A percentile compares a stretch with the other conserved stretches of the same genome.
Evolutionary conservation across 30 jellyfish, hydroid and myxozoan genomes (phyloP).

Genomic region (Mastigias papua): DNA sequence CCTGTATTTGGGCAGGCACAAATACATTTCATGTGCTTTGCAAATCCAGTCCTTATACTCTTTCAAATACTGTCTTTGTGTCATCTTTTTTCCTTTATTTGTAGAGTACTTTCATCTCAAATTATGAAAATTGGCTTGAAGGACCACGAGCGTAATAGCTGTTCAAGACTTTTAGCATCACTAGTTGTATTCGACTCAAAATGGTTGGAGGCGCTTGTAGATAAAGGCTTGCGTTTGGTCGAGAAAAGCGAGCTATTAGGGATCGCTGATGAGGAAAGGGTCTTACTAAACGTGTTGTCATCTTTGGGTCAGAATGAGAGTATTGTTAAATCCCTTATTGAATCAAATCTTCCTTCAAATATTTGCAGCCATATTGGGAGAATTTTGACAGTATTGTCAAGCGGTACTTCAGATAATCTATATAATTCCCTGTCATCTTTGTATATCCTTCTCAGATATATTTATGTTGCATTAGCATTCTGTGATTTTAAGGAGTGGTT

Average conservation of each 20-base stretch:
- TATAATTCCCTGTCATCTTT: slow-evolving; percentile 15
- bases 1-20: too few species aligned
- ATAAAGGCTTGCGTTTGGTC: not conserved
- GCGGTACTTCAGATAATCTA: slow-evolving; percentile 7
- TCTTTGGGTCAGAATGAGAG: slow-evolving; percentile 13
- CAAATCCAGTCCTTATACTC: too few species aligned
- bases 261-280: slow-evolving; percentile 6
- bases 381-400: slow-evolving; percentile 17
- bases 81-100: not conserved
- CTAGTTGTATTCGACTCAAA: slow-evolving; percentile 5
- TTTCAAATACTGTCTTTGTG: too few species aligned
- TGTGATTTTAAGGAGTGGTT: slow-evolving; percentile 36
- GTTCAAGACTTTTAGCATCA: slow-evolving; percentile 8
- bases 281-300: not conserved
- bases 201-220: not conserved
- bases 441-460: slow-evolving; percentile 7
- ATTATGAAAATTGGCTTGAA: not conserved
- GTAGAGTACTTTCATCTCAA: slow-evolving; percentile 5
- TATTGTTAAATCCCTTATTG: not conserved
- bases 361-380: slow-evolving; percentile 3
- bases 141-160: not conserved
- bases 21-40: too few species aligned
- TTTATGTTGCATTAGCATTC: not conserved
- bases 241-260: not conserved
- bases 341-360: slow-evolving; percentile 24